Percentiles rank a stretch among this genome's conserved stretches.
Conservation (phyloP, 2,113 vertebrate genomes). For the Tetrax tetrax region DNA sequence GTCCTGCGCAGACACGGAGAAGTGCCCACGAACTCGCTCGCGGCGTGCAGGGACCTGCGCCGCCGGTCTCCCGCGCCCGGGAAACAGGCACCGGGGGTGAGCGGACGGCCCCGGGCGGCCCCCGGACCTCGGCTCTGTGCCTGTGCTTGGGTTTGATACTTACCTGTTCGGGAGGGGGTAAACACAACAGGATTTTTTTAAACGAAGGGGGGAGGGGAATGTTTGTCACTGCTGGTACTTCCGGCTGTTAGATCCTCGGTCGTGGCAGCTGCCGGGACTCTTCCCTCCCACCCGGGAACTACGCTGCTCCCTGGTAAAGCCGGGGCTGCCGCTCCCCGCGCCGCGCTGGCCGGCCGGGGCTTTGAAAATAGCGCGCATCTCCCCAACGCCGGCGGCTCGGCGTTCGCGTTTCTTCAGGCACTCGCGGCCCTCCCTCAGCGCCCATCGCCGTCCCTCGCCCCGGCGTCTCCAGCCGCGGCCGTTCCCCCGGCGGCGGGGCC, state of each 20-base stretch:
- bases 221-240: neutral
- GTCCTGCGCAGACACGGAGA: accelerated
- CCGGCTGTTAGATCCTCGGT: neutral
- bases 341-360: neutral
- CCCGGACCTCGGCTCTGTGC: neutral
- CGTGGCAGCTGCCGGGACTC: neutral
- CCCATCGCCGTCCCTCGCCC: neutral
- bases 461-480: neutral
- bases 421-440: neutral
- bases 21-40: accelerated
- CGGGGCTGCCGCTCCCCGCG: neutral
- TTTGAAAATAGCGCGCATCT: neutral
- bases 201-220: accelerated
- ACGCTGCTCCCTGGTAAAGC: neutral
- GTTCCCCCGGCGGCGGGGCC: neutral
- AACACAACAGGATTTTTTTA: neutral
- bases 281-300: neutral
- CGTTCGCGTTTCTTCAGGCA: neutral
- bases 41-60: neutral
- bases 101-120: neutral
- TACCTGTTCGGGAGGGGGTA: neutral
- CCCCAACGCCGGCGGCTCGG: neutral
- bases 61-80: neutral
- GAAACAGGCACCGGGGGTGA: neutral
- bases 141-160: no score